Evolutionary conservation across 2,888 invertebrate genomes (phyloP).

Genomic region (Argyresthia goedartella): DNA sequence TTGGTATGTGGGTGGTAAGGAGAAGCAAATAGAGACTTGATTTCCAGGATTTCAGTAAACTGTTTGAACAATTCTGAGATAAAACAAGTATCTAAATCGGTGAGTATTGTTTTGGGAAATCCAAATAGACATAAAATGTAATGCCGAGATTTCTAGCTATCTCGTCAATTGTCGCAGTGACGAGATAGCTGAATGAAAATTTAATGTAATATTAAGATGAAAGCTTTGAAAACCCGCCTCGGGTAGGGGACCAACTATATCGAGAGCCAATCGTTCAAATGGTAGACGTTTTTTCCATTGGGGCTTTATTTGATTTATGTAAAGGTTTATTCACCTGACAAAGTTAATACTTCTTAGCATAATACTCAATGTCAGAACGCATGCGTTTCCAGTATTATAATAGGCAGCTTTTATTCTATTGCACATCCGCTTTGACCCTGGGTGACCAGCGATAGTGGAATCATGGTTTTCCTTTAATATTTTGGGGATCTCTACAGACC

Average conservation of each 20-base stretch:
- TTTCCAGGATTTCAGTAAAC: too few species aligned
- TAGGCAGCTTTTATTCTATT: not conserved
- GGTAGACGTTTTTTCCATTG: constrained; percentile 5
- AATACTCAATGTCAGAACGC: not conserved
- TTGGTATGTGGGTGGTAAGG: too few species aligned
- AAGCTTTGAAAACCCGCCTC: constrained; percentile 7
- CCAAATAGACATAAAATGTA: constrained; percentile 6
- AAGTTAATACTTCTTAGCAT: not conserved
- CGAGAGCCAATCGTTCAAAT: too few species aligned
- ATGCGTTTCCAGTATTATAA: constrained; percentile 3
- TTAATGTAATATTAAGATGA: constrained; percentile 14
- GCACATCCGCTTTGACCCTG: not conserved
- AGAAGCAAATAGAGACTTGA: too few species aligned
- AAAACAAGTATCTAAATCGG: too few species aligned
- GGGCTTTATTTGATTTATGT: not conserved
- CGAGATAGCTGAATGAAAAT: constrained; percentile 12
- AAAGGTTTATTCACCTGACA: not conserved
- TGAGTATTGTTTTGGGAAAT: too few species aligned
- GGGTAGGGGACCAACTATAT: constrained; percentile 1
- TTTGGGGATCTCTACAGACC: too few species aligned
- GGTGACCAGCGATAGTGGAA: not conserved
- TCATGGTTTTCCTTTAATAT: too few species aligned
- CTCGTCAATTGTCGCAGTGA: not conserved
- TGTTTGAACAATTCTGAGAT: too few species aligned
- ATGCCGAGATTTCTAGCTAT: not conserved